Base-by-base conservation (phyloP, 2,888 invertebrate species). In the Nomada hirtipes region DNA sequence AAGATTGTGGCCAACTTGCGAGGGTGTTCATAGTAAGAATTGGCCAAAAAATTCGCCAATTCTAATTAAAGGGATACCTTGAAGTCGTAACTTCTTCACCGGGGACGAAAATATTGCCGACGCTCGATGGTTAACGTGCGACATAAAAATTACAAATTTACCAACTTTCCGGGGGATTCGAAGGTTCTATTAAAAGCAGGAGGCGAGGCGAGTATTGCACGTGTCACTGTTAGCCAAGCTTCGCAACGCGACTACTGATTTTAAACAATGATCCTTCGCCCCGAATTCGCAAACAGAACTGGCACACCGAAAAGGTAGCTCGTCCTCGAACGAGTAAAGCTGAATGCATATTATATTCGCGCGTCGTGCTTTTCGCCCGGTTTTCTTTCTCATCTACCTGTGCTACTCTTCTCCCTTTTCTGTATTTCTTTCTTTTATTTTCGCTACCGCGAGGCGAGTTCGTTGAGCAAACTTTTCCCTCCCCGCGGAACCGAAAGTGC, bases 271-370 rank as follows among this genome's bases (percentile, higher is more conserved):
- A 60, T 72, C 26, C 44, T 72, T 47, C 26, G 59, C 44, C 18
- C 9, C 18, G 57, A 65, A 67, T 74, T 79, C 67, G 18, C 65
- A 3, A 64, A 68, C 55, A 68, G 61, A 78, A 36, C n/a, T 29
- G 74, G 63, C 26, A 29, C 71, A 20, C 61, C 47, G 47, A 63
- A 63, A 76, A 64, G 23, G 26, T 57, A n/a, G 47, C 70, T 59
- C 64, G 64, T 42, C 23, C 55, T 47, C 53, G 55, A 76, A 76
- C 74, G 63, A 50, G 67, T 72, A 70, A 79, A 71, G 52, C 52
- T 67, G 67, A 75, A 76, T 70, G 73, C 70, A 73, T 57, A 63
- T 82, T 83, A 83, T 76, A 61, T 60, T 50, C 59, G 65, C 65
- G 79, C 68, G 72, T 73, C 63, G 67, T 63, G 55, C 61, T 79